Evolutionary conservation across 2,888 invertebrate genomes (phyloP).

Genomic region (Ceraclea dissimilis): DNA sequence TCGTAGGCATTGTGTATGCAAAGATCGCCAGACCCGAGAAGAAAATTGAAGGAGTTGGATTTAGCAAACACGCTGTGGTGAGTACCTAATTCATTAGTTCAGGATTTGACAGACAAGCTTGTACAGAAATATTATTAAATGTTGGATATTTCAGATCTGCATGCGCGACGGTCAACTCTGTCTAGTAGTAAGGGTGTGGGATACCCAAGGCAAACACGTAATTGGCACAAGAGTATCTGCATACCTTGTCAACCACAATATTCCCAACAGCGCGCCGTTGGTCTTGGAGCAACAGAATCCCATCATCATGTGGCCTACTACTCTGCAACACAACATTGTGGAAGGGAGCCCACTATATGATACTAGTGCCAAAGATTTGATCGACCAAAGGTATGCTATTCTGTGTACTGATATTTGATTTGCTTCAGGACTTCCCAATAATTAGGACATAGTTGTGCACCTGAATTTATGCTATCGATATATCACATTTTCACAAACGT

Average conservation of each 20-base stretch:
- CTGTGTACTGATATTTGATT: no score
- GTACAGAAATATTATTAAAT: no score
- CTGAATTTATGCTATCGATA: no score
- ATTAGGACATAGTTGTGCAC: no score
- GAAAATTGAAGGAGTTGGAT: slow-evolving; percentile 68
- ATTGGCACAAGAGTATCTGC: slow-evolving; percentile 73
- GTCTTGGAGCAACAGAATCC: slow-evolving; percentile 58
- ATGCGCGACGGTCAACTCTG: slow-evolving; percentile 71
- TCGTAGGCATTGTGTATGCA: slow-evolving; percentile 63
- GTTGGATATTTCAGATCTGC: slow-evolving; percentile 62
- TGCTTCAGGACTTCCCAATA: no score
- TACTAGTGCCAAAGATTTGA: slow-evolving; percentile 69
- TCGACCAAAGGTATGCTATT: slow-evolving; percentile 50
- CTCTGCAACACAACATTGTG: slow-evolving; percentile 77
- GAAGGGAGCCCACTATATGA: slow-evolving; percentile 69
- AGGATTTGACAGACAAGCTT: neutral
- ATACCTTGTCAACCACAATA: slow-evolving; percentile 51
- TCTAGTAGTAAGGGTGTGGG: slow-evolving; percentile 74
- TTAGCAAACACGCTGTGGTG: slow-evolving; percentile 67
- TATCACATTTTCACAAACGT: no score
- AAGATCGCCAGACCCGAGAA: slow-evolving; percentile 73
- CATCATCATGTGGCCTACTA: slow-evolving; percentile 79
- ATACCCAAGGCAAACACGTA: slow-evolving; percentile 67
- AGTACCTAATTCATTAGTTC: slow-evolving; percentile 21
- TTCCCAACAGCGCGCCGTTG: slow-evolving; percentile 52